phyloP scores from a whole-genome alignment of 2,888 invertebrate genomes.

The Hypena proboscidalis region DNA sequence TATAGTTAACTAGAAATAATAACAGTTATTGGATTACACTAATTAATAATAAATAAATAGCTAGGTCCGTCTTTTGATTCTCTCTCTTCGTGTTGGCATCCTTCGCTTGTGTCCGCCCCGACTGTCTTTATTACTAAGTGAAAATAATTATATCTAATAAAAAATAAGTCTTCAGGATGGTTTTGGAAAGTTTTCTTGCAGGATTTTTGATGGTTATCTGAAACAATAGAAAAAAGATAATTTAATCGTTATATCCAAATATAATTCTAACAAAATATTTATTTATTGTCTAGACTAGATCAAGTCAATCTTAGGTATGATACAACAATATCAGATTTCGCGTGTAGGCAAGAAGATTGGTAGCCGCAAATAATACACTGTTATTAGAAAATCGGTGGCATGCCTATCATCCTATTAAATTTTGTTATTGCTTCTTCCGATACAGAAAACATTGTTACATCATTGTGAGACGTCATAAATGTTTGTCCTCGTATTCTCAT shows the following conservation, averaged over 20 bases:
- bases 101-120: constrained; percentile 52
- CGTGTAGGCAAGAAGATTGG: background rate
- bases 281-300: too few species aligned
- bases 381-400: background rate
- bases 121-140: constrained; percentile 59
- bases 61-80: constrained; percentile 82
- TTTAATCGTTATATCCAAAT: background rate
- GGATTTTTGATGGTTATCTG: constrained; percentile 76
- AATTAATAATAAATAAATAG: constrained; percentile 77
- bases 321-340: too few species aligned
- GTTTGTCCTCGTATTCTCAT: too few species aligned
- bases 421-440: background rate
- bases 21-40: constrained; percentile 61
- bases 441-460: too few species aligned
- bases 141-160: constrained; percentile 62
- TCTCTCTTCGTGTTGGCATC: constrained; percentile 79
- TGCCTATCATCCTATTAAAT: constrained; percentile 1
- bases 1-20: constrained; percentile 41
- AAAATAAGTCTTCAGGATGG: constrained; percentile 79
- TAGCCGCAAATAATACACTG: background rate
- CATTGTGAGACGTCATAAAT: too few species aligned
- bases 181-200: constrained; percentile 79
- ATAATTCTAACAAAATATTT: too few species aligned
- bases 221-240: constrained; percentile 57
- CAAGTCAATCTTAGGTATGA: too few species aligned